Evolutionary conservation across 2,113 vertebrate genomes (phyloP).

Genomic region (Corythoichthys intestinalis): DNA sequence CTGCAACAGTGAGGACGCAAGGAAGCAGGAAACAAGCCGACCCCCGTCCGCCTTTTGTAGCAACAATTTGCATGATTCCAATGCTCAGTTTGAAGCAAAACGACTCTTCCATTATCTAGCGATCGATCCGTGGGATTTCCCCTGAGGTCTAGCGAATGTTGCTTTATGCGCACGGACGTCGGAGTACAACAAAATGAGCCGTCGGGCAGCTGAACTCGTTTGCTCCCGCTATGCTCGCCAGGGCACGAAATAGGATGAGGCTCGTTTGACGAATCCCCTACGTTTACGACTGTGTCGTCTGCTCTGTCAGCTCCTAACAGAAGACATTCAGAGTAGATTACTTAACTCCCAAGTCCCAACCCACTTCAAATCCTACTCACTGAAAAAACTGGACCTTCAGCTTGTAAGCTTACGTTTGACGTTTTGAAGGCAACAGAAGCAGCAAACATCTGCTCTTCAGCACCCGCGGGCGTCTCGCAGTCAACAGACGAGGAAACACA

Average conservation of each 20-base stretch:
- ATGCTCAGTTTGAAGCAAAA: neutral
- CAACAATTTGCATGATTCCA: neutral
- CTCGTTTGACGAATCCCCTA: slow-evolving; percentile 38
- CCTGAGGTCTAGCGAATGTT: neutral
- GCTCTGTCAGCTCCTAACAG: neutral
- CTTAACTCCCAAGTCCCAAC: neutral
- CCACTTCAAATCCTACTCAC: neutral
- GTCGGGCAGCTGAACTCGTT: neutral
- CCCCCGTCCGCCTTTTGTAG: neutral
- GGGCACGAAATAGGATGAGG: slow-evolving; percentile 45
- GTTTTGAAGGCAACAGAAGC: neutral
- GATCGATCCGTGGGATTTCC: neutral
- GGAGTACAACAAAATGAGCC: neutral
- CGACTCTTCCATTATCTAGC: neutral
- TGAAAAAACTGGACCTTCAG: neutral
- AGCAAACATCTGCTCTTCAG: neutral
- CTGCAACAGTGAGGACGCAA: neutral
- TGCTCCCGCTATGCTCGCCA: slow-evolving; percentile 28
- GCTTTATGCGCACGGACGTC: neutral
- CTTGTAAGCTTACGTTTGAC: neutral
- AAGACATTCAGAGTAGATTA: neutral
- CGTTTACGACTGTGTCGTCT: slow-evolving; percentile 8
- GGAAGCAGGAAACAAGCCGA: neutral
- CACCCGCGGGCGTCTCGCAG: neutral
- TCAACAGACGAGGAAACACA: neutral